Conservation (phyloP, 2,113 vertebrate species). For the Apodemus speciosus region DNA sequence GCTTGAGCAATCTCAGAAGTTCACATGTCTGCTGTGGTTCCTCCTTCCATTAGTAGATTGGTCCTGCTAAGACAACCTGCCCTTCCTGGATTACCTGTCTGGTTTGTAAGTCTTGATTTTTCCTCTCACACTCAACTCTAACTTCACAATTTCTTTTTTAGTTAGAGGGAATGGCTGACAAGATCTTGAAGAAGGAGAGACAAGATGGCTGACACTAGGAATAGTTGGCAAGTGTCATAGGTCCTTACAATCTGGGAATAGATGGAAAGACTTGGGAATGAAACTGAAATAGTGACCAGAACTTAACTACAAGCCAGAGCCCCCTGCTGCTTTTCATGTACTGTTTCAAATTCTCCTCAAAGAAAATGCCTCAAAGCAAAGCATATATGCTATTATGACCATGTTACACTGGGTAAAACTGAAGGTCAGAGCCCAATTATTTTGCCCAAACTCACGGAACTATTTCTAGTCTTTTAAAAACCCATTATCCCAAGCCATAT, state of each 20-base stretch:
- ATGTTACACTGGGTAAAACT: neutral
- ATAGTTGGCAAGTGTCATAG: neutral
- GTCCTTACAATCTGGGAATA: neutral
- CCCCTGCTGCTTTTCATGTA: neutral
- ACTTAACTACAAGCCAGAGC: neutral
- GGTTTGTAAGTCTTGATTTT: neutral
- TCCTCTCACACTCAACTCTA: neutral
- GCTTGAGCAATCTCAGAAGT: neutral
- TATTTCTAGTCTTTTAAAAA: neutral
- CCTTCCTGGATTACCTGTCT: neutral
- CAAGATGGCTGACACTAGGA: neutral
- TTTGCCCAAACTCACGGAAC: neutral
- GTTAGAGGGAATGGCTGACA: neutral
- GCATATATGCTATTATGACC: neutral
- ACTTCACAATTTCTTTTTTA: neutral
- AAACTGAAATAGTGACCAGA: neutral
- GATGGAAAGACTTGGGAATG: slow-evolving; percentile 6
- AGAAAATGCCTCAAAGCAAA: neutral
- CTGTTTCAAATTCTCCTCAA: slow-evolving; percentile 17
- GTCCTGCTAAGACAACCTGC: neutral
- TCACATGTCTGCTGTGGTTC: neutral
- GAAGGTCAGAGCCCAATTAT: neutral
- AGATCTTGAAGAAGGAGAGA: neutral
- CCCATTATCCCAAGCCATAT: neutral
- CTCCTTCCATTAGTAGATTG: neutral